phyloP scores from a whole-genome alignment of 2,888 invertebrate genomes.

The Acanthococcus lagerstroemiae region DNA sequence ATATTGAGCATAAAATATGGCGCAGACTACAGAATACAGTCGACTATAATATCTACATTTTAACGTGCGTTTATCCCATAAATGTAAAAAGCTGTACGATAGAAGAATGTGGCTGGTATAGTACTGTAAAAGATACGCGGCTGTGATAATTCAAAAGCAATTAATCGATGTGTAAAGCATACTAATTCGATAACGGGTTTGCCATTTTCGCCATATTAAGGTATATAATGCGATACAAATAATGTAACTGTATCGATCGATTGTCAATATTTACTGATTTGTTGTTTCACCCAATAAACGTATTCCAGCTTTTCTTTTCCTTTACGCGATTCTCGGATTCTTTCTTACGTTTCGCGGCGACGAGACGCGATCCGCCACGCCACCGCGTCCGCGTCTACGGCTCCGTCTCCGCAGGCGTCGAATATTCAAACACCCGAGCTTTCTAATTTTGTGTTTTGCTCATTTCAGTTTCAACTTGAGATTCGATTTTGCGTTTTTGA shows the following conservation, averaged over 20 bases:
- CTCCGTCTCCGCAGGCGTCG: too few species aligned
- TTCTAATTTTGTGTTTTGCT: too few species aligned
- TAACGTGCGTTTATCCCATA: not conserved
- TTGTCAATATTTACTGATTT: not conserved
- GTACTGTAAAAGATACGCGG: constrained; percentile 13
- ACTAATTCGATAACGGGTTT: constrained; percentile 26
- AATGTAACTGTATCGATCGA: constrained; percentile 25
- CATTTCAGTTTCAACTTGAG: too few species aligned
- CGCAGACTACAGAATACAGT: constrained; percentile 6
- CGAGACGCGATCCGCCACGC: too few species aligned
- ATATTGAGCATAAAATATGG: constrained; percentile 8
- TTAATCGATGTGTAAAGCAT: constrained; percentile 27
- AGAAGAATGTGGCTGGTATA: not conserved
- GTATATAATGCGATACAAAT: constrained; percentile 13
- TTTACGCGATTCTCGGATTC: not conserved
- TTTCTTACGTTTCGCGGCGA: not conserved
- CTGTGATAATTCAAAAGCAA: constrained; percentile 30
- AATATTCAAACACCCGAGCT: too few species aligned
- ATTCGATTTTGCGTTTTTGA: too few species aligned
- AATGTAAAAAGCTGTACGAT: not conserved
- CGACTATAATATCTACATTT: not conserved
- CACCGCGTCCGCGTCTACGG: too few species aligned
- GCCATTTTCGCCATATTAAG: constrained; percentile 20
- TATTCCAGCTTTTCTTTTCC: not conserved
- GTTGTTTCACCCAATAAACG: not conserved